These are phyloP conservation scores for Scaptomyza caliginosa DNA, from an alignment of 2,888 invertebrate species.

Conservation along the genomic window DNA sequence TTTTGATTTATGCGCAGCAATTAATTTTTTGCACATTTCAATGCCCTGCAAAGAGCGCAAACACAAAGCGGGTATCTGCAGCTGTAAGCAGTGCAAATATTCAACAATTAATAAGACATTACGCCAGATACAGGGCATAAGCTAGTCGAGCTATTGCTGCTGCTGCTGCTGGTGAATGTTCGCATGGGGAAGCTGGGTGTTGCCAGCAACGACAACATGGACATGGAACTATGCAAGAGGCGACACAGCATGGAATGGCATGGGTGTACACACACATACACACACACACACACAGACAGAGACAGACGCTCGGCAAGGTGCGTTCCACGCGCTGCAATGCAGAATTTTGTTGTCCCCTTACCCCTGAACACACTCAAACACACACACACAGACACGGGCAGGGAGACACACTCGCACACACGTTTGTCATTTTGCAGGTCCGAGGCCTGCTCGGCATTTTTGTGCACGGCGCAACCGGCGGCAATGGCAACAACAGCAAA, in stretches of 20 bases:
- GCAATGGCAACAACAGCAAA: slow-evolving; percentile 28
- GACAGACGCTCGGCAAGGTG: slow-evolving; percentile 60
- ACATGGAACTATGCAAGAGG: slow-evolving; percentile 75
- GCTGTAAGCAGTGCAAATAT: not conserved
- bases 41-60: slow-evolving; percentile 7
- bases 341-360: slow-evolving; percentile 30
- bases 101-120: no score
- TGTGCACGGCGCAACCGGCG: slow-evolving; percentile 49
- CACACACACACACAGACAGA: slow-evolving; percentile 29
- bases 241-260: slow-evolving; percentile 56
- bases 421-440: slow-evolving; percentile 41
- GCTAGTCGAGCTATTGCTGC: not conserved
- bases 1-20: slow-evolving; percentile 81
- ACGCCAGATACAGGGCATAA: slow-evolving; percentile 21
- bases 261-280: slow-evolving; percentile 26
- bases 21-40: slow-evolving; percentile 80
- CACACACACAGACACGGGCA: slow-evolving; percentile 13
- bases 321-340: slow-evolving; percentile 80
- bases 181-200: slow-evolving; percentile 39
- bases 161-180: slow-evolving; percentile 38
- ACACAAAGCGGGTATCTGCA: slow-evolving; percentile 17
- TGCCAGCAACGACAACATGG: slow-evolving; percentile 60
- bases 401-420: not conserved
- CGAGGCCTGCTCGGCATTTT: slow-evolving; percentile 66
- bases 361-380: not conserved